Percentiles rank a stretch among this genome's conserved stretches.
Evolutionary conservation across 2,888 invertebrate species (phyloP).

Genomic region (Xylocampa areola): DNA sequence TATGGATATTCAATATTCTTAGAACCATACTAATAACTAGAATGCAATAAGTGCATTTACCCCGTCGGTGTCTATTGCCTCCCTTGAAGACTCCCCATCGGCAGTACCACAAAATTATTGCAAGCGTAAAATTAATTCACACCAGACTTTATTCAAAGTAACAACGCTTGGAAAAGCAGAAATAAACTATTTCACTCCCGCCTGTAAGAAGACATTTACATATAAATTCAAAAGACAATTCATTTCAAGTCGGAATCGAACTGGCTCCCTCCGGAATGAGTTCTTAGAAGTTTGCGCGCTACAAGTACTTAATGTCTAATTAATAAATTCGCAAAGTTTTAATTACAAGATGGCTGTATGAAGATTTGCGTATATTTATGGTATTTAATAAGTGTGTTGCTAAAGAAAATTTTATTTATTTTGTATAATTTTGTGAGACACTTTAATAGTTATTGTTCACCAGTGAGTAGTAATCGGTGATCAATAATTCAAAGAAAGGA

Average conservation of each 20-base stretch:
- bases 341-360: constrained; percentile 57
- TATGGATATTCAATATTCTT: constrained; percentile 20
- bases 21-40: constrained; percentile 25
- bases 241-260: constrained; percentile 71
- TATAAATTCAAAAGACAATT: constrained; percentile 77
- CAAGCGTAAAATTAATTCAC: constrained; percentile 53
- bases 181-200: constrained; percentile 68
- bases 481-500: too few species aligned
- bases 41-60: constrained; percentile 37
- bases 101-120: constrained; percentile 38
- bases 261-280: constrained; percentile 64
- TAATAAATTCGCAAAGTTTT: constrained; percentile 65
- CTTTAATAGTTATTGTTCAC: too few species aligned
- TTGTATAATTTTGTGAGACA: too few species aligned
- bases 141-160: constrained; percentile 46
- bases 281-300: constrained; percentile 63
- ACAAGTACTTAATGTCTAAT: constrained; percentile 69
- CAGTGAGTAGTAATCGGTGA: too few species aligned
- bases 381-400: too few species aligned
- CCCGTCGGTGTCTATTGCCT: constrained; percentile 24
- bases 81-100: constrained; percentile 33
- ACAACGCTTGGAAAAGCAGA: constrained; percentile 61
- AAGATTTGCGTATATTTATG: too few species aligned
- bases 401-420: too few species aligned
- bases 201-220: constrained; percentile 68